Base-by-base conservation (phyloP, 1,140 invertebrate genomes). In the Leptinotarsa lineolata region DNA sequence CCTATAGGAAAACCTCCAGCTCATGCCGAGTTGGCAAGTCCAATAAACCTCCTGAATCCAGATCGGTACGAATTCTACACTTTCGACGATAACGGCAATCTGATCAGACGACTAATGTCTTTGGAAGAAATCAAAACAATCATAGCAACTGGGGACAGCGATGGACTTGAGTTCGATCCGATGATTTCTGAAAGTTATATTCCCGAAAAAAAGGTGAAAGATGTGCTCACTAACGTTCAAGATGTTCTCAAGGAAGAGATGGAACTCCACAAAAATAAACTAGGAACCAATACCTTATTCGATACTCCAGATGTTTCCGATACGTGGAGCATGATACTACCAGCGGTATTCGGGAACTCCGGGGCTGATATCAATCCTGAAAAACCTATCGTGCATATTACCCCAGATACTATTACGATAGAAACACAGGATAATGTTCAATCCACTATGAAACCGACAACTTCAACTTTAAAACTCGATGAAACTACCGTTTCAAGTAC, bases 21-120 rank as follows among this genome's bases (percentile, higher is more conserved):
- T 63, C 83, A 87, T 12, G 76, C 79, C 12, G 87, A 88, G 68
- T 87, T 91, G 3, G 92, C 91, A n/a, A 94, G 92, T 69, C 93
- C 93, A 3, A 91, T 91, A 0, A 90, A 91, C 77, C 85, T 94
- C 3, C 83, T 94, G 3, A 90, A 91, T 74, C 93, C 93, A 3
- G 93, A 94, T 80, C 86, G 90, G 84, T 94, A 94, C 84, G 92
- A 94, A 83, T 94, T 94, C 82, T 94, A 94, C 79, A 94, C 93
- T 1, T 93, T 94, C 78, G 91, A 94, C 79, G 91, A 93, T 77
- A 90, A 90, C 60, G 93, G 93, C 22, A 92, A 94, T 79, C 86
- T 94, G 22, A 89, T 94, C 1, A 94, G 93, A 79, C 87, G 91
- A 75, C 86, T 94, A 44, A 94, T 95, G 93, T 93, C 92, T 39